Evolutionary conservation across 2,888 invertebrate genomes (phyloP), one percentile per base, ranked within the genome.

Genomic region (Papilio protenor): DNA sequence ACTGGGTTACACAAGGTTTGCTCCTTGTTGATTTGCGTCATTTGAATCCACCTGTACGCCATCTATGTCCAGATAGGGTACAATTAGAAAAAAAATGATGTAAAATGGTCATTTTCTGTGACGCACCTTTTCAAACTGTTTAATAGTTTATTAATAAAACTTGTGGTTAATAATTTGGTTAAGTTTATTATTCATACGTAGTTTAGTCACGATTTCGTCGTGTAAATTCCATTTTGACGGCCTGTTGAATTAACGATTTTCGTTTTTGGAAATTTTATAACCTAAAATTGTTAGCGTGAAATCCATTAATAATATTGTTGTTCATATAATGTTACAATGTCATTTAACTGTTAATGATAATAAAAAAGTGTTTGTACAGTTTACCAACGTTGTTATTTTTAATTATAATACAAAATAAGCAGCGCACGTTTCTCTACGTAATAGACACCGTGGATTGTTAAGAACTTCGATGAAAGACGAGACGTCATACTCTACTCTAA

Each of bases 1-100:
- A 85, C 85, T 91, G 82, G 91, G 91, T 90, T 89, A 69, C 66
- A 69, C 21, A 84, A 84, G 86, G 86, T 87, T 85, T 80, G 84
- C 84, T 85, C 82, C 81, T 80, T 77, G 74, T 57, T 79, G 59
- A 27, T 73, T 59, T 64, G 72, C 75, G 75, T 76, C 78, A 10
- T 49, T 69, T 55, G 69, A 76, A 59, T 75, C 49, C 33, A 78
- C 78, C 78, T 76, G 59, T 12, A 77, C 73, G 79, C 80, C 79
- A 79, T 79, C 79, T 78, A 78, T 77, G 61, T 61, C 27, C 16
- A 45, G 6, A 73, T 27, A 81, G 57, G 2, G 12, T 23, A 23
- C 23, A 12, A 21, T 33, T 33, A 59, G 1, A 59, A 8, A 59
- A 59, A 59, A n/a, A 55, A n/a, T 14, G 16, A 57, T 57, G n/a